Evolutionary conservation across 2,113 vertebrate species (phyloP), one percentile per base, ranked within the genome.

Genomic region (Phodopus roborovskii): DNA sequence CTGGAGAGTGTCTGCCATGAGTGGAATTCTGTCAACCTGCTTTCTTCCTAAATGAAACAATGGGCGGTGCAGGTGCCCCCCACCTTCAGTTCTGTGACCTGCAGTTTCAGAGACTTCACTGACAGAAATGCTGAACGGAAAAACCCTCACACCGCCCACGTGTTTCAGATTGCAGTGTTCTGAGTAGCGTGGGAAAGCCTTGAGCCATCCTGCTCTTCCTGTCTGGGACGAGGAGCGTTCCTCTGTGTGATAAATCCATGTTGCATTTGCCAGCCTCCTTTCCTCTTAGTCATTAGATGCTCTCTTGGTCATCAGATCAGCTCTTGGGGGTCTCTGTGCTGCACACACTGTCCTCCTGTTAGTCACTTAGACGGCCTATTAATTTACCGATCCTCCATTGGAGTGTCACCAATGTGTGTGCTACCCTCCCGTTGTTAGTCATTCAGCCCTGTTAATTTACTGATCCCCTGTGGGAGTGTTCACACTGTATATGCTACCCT

Each of bases 21-120:
- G 12, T n/a, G 39, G 66, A 33, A 12, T 20, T 71, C 39, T 26
- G 24, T 20, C 7, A 16, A 58, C 19, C 39, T 85, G 50, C 48
- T 36, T 88, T 16, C 39, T 87, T 77, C 33, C 28, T 74, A 56
- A 81, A 50, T 74, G 90, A 33, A 70, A 71, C 74, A 8, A 3
- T 17, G 36, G 5, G 12, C 20, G 6, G 19, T 4, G 16, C 2
- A 15, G 33, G 30, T 4, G 5, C 17, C 22, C 7, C 50, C 39
- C 17, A 64, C 15, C 28, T 45, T 1, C 15, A 24, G 45, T 28
- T 83, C 42, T 56, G 42, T 70, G 62, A 66, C 83, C 4, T 36
- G 20, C 36, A 70, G 39, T 42, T 24, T 45, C n/a, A 58, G 45
- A 58, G 45, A 90, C 9, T 2, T 2, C 5, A 22, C 8, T 11